phyloP scores from a whole-genome alignment of 2,113 vertebrate species.

The Myrmecobius fasciatus region DNA sequence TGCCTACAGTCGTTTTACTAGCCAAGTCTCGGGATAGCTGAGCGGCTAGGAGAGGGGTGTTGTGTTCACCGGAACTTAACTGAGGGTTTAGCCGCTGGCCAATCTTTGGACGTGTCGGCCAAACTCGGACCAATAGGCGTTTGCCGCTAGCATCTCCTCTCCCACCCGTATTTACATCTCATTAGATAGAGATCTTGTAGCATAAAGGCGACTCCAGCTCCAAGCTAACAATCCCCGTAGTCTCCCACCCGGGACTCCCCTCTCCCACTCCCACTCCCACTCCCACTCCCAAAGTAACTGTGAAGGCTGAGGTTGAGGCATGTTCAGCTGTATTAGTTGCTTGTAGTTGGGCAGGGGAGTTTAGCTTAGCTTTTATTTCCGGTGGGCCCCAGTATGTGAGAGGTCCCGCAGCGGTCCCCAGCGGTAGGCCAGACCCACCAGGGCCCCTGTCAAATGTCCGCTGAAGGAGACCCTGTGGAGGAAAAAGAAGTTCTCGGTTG shows the following conservation, averaged over 20 bases:
- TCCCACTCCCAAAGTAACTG: background rate
- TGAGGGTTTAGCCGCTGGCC: background rate
- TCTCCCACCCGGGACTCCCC: background rate
- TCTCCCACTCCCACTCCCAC: background rate
- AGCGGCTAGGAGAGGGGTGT: background rate
- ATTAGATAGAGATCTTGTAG: background rate
- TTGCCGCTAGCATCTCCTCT: too few species aligned
- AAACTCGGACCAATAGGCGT: background rate
- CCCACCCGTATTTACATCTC: too few species aligned
- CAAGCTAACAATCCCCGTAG: background rate
- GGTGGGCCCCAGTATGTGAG: background rate
- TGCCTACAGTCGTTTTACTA: background rate
- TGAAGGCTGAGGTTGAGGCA: background rate
- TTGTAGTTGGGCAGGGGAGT: background rate
- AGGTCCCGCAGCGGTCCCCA: background rate
- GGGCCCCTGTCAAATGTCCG: background rate
- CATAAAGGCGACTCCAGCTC: accelerated
- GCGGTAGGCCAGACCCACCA: background rate
- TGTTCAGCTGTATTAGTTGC: background rate
- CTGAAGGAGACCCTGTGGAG: background rate
- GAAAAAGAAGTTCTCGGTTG: background rate
- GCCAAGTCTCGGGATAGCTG: background rate
- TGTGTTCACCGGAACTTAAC: background rate
- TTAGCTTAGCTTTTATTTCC: background rate
- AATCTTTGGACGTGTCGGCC: background rate